A percentile compares a stretch with the other conserved stretches of the same genome.
These are phyloP conservation scores for Onychomys torridus DNA, from an alignment of 2,797 vertebrate genomes.

Conservation along the genomic window DNA sequence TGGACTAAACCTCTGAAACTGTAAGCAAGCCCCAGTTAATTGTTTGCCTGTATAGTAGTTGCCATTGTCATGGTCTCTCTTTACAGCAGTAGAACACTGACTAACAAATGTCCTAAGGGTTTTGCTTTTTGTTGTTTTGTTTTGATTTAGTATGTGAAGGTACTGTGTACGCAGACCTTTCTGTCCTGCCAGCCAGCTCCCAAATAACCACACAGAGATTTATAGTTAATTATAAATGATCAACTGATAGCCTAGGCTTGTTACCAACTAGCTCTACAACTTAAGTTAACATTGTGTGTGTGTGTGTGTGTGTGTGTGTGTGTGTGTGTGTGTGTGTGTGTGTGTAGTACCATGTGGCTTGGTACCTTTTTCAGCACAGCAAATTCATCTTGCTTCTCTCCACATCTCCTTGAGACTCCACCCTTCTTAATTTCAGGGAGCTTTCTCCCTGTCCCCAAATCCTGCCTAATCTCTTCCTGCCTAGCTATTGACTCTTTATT, in stretches of 20 bases:
- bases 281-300: background rate
- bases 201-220: background rate
- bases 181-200: background rate
- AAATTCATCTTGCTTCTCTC: background rate
- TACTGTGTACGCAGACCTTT: background rate
- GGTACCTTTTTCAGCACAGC: background rate
- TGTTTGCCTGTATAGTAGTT: background rate
- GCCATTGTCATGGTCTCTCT: background rate
- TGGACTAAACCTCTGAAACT: background rate
- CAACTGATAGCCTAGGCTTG: background rate
- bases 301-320: no score
- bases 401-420: background rate
- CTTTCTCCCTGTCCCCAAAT: background rate
- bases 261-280: background rate
- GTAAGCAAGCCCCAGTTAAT: background rate
- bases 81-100: background rate
- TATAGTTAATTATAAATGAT: background rate
- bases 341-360: background rate
- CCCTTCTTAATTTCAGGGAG: background rate
- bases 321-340: background rate
- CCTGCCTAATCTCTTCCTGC: background rate
- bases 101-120: background rate
- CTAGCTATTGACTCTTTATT: background rate
- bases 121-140: background rate
- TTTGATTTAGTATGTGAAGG: background rate